Conservation (phyloP, 2,888 invertebrate species). For the Oconnorella tubifera region DNA sequence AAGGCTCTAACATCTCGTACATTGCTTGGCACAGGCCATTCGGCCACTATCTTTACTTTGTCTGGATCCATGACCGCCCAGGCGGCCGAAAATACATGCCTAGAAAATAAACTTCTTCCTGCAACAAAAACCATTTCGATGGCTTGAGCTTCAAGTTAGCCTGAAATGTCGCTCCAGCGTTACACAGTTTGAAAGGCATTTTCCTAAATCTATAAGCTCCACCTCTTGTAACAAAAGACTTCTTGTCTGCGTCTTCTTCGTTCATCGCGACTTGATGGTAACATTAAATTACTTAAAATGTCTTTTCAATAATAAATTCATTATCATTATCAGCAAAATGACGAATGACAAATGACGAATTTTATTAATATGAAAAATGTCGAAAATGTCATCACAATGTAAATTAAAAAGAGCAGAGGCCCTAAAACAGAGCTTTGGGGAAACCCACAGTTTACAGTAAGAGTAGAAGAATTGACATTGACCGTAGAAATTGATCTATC, state of each 20-base stretch:
- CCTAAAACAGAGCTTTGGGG: too few species aligned
- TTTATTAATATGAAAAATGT: too few species aligned
- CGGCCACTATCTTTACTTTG: background rate
- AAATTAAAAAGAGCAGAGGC: too few species aligned
- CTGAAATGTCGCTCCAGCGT: slow-evolving; percentile 8
- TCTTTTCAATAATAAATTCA: too few species aligned
- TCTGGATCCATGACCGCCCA: background rate
- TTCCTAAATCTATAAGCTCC: background rate
- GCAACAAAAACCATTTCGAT: slow-evolving; percentile 29
- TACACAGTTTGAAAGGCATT: slow-evolving; percentile 12
- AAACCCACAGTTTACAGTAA: too few species aligned
- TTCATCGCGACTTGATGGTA: slow-evolving; percentile 11
- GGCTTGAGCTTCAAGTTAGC: slow-evolving; percentile 19
- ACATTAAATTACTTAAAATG: too few species aligned
- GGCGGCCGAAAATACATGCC: slow-evolving; percentile 9
- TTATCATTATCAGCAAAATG: too few species aligned
- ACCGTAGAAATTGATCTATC: too few species aligned
- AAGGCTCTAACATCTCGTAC: slow-evolving; percentile 29
- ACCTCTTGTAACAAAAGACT: background rate
- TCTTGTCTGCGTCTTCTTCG: background rate
- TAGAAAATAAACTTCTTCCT: slow-evolving; percentile 25
- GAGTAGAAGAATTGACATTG: too few species aligned
- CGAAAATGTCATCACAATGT: too few species aligned
- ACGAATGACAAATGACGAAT: too few species aligned
- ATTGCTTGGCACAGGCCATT: slow-evolving; percentile 11